Evolutionary conservation across 1,140 invertebrate species (phyloP).

Genomic region (Ephestia elutella): DNA sequence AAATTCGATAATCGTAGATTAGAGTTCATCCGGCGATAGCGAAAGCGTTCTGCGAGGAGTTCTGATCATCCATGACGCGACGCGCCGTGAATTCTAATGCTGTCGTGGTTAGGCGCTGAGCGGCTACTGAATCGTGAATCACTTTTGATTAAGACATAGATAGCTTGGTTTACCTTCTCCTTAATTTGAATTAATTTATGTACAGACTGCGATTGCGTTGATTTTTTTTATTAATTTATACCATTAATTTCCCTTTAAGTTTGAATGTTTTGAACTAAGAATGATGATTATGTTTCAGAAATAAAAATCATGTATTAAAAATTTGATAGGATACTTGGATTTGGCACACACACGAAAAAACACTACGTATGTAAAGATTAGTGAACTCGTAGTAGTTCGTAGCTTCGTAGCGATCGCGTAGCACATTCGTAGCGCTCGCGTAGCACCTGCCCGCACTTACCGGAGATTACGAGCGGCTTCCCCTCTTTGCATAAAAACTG

Average conservation of each 20-base stretch:
- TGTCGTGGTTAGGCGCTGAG: background rate
- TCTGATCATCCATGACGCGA: background rate
- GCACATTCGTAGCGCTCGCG: constrained; percentile 16
- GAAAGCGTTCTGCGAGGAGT: background rate
- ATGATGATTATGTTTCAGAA: no score
- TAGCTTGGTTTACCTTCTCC: background rate
- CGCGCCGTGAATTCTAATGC: background rate
- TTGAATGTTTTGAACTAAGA: no score
- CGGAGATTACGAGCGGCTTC: constrained; percentile 29
- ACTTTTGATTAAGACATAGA: background rate
- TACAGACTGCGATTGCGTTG: no score
- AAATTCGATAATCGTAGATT: constrained; percentile 1
- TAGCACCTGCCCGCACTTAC: constrained; percentile 38
- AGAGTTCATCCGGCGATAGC: background rate
- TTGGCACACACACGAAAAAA: no score
- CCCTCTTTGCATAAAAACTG: constrained; percentile 30
- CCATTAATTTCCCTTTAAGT: no score
- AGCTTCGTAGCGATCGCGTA: constrained; percentile 21
- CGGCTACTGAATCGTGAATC: background rate
- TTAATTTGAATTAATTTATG: no score
- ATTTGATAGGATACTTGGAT: no score
- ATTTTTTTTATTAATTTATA: no score
- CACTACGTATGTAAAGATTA: no score
- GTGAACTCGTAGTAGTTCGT: background rate
- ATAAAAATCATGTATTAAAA: no score